Evolutionary conservation across 2,113 vertebrate genomes (phyloP), one percentile per base, ranked within the genome.

Genomic region (Abramis brama): DNA sequence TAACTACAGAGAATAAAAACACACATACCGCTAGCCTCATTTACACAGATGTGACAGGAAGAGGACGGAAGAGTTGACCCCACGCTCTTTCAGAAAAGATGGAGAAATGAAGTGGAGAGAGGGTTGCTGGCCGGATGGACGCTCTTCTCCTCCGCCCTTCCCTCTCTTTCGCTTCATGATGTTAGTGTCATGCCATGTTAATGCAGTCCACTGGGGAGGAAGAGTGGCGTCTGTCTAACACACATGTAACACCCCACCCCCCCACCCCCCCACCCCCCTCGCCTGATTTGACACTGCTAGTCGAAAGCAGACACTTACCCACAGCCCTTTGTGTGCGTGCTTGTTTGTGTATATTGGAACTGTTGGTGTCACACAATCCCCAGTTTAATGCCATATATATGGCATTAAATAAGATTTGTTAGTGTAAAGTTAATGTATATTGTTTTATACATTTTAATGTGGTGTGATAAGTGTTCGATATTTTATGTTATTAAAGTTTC

Each of bases 11-110:
- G 77, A 60, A 95, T 95, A 94, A 95, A 95, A 94, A 84, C 91
- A 93, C 91, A 92, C 64, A 77, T n/a, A 79, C 71, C 79, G 84
- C 94, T 95, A 96, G 95, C 96, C 96, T 96, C 93, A 96, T 97
- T 96, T 96, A 92, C 91, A 90, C 95, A 95, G 94, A 92, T 92
- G 91, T 92, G 92, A 79, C 64, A 45, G 64, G 86, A 87, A 68
- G 70, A 52, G 84, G 80, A 86, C 17, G n/a, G 70, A 70, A 47
- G 60, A 70, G 47, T 52, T 50, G 64, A 89, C 68, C 78, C 30
- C 77, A 62, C 78, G 36, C 71, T 64, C 83, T 79, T 47, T n/a
- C 57, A 9, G 71, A 75, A 74, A 79, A 76, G n/a, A 79, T 74
- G 78, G n/a, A 79, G 52, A 68, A 13, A 12, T 75, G 68, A 60